Percentiles rank a stretch among this genome's conserved stretches.
These are phyloP conservation scores for Pachycephala philippinensis DNA, from an alignment of 2,113 vertebrate species.

Conservation along the genomic window DNA sequence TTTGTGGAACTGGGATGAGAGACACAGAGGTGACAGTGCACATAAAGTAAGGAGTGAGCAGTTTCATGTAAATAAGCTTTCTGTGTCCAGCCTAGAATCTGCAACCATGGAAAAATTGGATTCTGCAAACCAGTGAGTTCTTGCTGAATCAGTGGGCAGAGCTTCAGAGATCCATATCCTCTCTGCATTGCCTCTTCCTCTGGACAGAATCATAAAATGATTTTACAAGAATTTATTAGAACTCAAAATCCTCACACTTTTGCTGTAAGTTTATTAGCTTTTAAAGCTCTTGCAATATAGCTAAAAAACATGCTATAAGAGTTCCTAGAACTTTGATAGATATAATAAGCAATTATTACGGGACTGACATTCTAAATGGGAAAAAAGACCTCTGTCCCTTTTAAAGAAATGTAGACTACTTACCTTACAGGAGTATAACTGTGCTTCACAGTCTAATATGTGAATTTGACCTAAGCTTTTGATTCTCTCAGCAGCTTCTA, in stretches of 20 bases:
- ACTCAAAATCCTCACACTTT: neutral
- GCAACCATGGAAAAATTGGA: slow-evolving; percentile 29
- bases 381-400: slow-evolving; percentile 50
- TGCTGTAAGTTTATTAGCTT: slow-evolving; percentile 33
- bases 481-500: slow-evolving; percentile 67
- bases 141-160: slow-evolving; percentile 41
- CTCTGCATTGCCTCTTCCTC: neutral
- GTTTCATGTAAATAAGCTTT: slow-evolving; percentile 51
- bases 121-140: slow-evolving; percentile 30
- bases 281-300: slow-evolving; percentile 27
- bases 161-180: slow-evolving; percentile 8
- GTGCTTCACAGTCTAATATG: slow-evolving; percentile 59
- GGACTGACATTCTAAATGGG: slow-evolving; percentile 54
- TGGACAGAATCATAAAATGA: slow-evolving; percentile 26
- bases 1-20: slow-evolving; percentile 27
- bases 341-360: slow-evolving; percentile 61
- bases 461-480: slow-evolving; percentile 65
- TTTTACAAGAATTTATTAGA: slow-evolving; percentile 21
- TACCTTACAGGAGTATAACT: slow-evolving; percentile 56
- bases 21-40: slow-evolving; percentile 15
- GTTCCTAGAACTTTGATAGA: slow-evolving; percentile 38
- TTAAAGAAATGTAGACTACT: slow-evolving; percentile 60
- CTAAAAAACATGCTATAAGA: slow-evolving; percentile 26
- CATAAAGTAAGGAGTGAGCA: slow-evolving; percentile 33
- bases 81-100: slow-evolving; percentile 14